Base-by-base conservation (phyloP, 2,888 invertebrate genomes). In the Calameuta filiformis region DNA sequence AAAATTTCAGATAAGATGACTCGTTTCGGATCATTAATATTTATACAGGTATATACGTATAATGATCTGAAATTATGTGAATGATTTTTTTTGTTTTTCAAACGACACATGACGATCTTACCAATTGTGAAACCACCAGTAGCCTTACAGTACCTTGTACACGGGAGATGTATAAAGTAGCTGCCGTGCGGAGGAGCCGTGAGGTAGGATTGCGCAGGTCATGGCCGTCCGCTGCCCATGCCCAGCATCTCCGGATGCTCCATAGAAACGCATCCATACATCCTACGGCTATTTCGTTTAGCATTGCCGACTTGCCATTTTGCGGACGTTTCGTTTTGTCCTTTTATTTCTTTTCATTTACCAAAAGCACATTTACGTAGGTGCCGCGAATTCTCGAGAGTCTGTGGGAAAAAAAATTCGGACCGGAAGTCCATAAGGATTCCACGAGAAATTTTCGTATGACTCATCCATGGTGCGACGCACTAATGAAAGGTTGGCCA, bases 181-280 rank as follows among this genome's bases (percentile, higher is more conserved):
- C 73, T 69, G 73, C 76, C 37, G 73, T 76, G 37, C 35, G 37
- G 35, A 71, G 73, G 69, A 71, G 76, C 75, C 75, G 35, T 75
- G 37, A 31, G 76, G 74, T 77, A 73, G 35, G 68, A 73, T 75
- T 77, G 80, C 83, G 79, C 84, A 80, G 85, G 85, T 85, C 85
- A 85, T 82, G 85, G 85, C 82, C 85, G 81, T 82, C 83, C 85
- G 81, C 84, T 83, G 82, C 79, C 77, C 79, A 79, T 37, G 37
- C 37, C 56, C 56, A 56, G 56, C 56, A 56, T 56, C 56, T 56
- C 56, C 23, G 56, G 56, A 56, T 56, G 56, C 56, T 56, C 56
- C 56, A 23, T 56, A 56, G 56, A 56, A 56, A 56, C 56, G 56
- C 56, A 56, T 56, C 56, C 56, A 56, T 56, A 56, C 2, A 23